phyloP scores from a whole-genome alignment of 2,888 invertebrate species.

The Morpho deidamia region DNA sequence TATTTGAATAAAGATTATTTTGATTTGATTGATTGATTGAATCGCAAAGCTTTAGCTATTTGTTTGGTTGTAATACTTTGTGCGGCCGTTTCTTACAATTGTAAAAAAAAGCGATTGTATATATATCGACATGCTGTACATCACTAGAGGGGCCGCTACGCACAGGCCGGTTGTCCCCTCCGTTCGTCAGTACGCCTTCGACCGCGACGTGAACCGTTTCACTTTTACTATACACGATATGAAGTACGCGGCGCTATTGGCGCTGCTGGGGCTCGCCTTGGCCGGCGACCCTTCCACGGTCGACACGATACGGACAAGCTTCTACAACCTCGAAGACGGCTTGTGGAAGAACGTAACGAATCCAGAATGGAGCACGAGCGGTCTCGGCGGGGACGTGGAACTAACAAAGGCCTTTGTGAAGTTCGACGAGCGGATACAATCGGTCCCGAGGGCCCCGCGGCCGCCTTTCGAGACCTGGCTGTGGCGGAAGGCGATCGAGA shows the following conservation, averaged over 20 bases:
- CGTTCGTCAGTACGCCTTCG: constrained; percentile 48
- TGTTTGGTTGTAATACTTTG: too few species aligned
- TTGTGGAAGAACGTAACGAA: constrained; percentile 67
- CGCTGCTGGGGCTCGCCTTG: constrained; percentile 34
- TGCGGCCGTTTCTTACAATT: too few species aligned
- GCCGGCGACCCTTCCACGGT: constrained; percentile 60
- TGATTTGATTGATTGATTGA: too few species aligned
- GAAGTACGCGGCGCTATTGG: constrained; percentile 52
- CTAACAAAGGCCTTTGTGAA: constrained; percentile 77
- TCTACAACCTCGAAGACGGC: constrained; percentile 77
- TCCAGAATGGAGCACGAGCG: constrained; percentile 50
- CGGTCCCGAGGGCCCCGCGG: constrained; percentile 42
- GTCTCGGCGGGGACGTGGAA: constrained; percentile 71
- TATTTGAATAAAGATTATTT: too few species aligned
- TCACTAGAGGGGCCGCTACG: constrained; percentile 15
- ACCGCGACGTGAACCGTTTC: constrained; percentile 45
- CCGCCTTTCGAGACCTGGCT: constrained; percentile 72
- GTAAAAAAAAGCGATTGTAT: background rate
- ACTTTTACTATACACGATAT: constrained; percentile 35
- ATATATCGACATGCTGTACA: constrained; percentile 19
- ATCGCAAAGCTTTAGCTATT: too few species aligned
- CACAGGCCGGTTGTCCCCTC: constrained; percentile 45
- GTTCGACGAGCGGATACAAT: constrained; percentile 73
- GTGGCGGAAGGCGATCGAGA: constrained; percentile 80
- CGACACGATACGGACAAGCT: constrained; percentile 79